Evolutionary conservation across 1,140 invertebrate species (phyloP).

Genomic region (Trachymyrmex cornetzi): DNA sequence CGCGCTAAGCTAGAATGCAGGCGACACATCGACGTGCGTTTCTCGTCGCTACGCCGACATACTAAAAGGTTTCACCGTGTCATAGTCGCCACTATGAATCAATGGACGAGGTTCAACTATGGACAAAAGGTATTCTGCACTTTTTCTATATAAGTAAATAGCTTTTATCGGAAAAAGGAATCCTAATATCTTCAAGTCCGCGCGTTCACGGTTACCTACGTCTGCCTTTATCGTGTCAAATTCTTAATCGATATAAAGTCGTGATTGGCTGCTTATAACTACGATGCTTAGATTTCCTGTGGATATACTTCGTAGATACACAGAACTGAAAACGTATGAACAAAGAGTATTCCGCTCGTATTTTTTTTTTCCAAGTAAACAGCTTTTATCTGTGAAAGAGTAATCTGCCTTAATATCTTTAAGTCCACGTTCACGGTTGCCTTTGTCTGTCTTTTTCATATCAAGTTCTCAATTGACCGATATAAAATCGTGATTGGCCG

Average conservation of each 20-base stretch:
- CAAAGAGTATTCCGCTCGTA: constrained; percentile 4
- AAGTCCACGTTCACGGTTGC: background rate
- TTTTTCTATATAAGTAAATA: background rate
- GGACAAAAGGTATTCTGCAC: background rate
- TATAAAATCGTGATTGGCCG: background rate
- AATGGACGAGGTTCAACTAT: too few relatives aligned
- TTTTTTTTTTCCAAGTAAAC: background rate
- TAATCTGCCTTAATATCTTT: background rate
- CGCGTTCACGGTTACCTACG: background rate
- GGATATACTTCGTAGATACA: too few relatives aligned
- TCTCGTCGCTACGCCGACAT: constrained; percentile 4
- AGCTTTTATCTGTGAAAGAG: background rate
- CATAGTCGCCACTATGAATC: background rate
- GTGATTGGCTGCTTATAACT: too few relatives aligned
- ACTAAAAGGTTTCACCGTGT: background rate
- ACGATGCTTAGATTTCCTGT: too few relatives aligned
- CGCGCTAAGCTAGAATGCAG: constrained; percentile 5
- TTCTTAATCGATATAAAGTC: too few relatives aligned
- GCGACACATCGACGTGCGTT: constrained; percentile 1
- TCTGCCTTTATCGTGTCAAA: background rate
- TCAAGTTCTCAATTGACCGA: constrained; percentile 8
- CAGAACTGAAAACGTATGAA: background rate
- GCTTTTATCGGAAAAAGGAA: background rate
- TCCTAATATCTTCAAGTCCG: background rate
- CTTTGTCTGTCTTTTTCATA: background rate